Conservation (phyloP, 2,113 vertebrate species). For the Tyrannus savana region DNA sequence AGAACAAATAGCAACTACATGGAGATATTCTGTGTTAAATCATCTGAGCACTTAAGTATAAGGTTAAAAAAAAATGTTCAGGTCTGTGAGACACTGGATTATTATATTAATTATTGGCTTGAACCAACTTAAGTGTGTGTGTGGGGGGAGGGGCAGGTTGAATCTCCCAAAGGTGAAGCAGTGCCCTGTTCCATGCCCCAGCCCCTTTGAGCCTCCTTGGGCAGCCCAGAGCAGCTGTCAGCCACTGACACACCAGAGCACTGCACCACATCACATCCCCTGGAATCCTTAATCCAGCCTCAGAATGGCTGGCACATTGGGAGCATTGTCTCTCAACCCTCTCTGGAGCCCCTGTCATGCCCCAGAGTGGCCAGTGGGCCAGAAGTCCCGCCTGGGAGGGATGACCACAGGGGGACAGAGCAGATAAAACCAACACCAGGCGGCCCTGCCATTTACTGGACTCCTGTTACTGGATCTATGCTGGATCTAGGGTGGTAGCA, state of each 20-base stretch:
- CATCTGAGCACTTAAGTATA: not conserved
- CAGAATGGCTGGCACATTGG: not conserved
- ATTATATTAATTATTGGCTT: not conserved
- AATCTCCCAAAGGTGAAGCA: not conserved
- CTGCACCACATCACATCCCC: not conserved
- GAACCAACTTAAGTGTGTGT: not conserved
- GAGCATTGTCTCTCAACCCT: not conserved
- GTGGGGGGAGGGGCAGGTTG: not conserved
- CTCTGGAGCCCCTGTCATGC: not conserved
- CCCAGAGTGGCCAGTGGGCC: not conserved
- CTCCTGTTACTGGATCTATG: not conserved
- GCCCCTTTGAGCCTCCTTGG: not conserved
- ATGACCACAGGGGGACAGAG: not conserved
- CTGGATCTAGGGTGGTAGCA: not conserved
- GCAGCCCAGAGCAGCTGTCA: not conserved
- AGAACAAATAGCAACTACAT: not conserved
- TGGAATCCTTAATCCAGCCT: not conserved
- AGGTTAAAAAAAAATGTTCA: not conserved
- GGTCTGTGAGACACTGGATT: not conserved
- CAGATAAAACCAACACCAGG: not conserved
- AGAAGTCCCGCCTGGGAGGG: not conserved
- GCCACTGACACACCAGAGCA: not conserved
- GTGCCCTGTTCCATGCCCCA: not conserved
- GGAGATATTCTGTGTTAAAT: not conserved
- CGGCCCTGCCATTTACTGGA: not conserved